These are phyloP conservation scores for Chymomyza procnemis DNA, from an alignment of 2,888 invertebrate species.

Conservation along the genomic window DNA sequence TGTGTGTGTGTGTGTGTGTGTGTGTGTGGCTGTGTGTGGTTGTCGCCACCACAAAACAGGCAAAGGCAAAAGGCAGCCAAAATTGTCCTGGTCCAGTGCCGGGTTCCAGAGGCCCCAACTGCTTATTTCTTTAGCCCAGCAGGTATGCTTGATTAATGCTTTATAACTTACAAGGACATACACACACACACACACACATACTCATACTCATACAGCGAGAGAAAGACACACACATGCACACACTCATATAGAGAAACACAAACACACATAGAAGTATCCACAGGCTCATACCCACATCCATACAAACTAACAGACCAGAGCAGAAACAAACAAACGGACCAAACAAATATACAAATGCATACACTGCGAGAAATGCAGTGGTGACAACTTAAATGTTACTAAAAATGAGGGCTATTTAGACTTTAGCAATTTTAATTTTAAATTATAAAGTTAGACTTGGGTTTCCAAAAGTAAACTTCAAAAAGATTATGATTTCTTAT, in stretches of 20 bases:
- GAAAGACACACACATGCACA: conserved; percentile 13
- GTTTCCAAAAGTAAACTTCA: no score
- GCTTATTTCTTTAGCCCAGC: conserved; percentile 48
- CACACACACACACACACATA: conserved; percentile 30
- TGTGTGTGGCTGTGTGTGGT: conserved; percentile 37
- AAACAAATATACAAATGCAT: neutral
- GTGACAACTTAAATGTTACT: no score
- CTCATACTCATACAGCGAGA: conserved; percentile 27
- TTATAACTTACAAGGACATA: conserved; percentile 48
- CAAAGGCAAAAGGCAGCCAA: conserved; percentile 59
- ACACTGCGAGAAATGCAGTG: neutral
- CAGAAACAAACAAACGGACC: conserved; percentile 30
- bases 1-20: conserved; percentile 27
- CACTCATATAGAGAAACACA: conserved; percentile 30
- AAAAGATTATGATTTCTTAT: no score
- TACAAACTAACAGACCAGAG: conserved; percentile 13
- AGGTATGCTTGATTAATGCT: conserved; percentile 74
- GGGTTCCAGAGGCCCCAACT: conserved; percentile 5
- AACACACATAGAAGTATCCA: conserved; percentile 26
- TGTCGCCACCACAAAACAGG: conserved; percentile 69
- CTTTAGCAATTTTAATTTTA: no score
- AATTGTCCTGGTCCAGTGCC: neutral
- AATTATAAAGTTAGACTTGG: no score
- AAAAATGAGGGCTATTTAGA: no score
- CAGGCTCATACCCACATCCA: conserved; percentile 20